Evolutionary conservation across 1,140 invertebrate genomes (phyloP), one percentile per base, ranked within the genome.

Genomic region (Anastrepha obliqua): DNA sequence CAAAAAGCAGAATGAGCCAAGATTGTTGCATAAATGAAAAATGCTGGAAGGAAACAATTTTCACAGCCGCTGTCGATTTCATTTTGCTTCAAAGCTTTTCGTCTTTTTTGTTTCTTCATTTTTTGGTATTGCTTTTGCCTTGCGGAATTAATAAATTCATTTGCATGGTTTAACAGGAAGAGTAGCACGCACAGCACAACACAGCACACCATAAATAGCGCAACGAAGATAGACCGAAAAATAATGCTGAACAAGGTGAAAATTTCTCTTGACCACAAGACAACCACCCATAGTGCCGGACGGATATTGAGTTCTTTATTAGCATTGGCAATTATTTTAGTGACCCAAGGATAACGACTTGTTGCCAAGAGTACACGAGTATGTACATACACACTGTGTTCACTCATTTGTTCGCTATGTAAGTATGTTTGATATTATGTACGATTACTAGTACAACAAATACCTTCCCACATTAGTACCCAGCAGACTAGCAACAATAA

Each of bases 131-230:
- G 65, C 42, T 47, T 17, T 15, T 81, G 74, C 74, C 44, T 81
- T 81, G 20, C 74, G 74, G 74, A 81, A 81, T 81, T 81, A 55
- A 81, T 81, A 81, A 81, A 81, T 81, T 81, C 74, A 81, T 81
- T 81, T 81, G 74, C 74, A 81, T 81, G 20, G 74, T 81, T 81
- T 51, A 55, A 81, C 44, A 44, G 74, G 74, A 81, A 81, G 47
- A 42, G 47, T 55, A 13, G 74, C 74, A 81, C 74, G 47, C 44
- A 55, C 64, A 67, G 7, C n/a, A 42, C 47, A 51, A 42, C 74
- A 29, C 6, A 81, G 64, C 44, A 78, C 60, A 62, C 8, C 60
- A 62, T 4, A 62, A 4, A 62, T 62, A 5, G 60, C 13, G 1
- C 4, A 62, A 62, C 13, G 74, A 20, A 78, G n/a, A 78, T 8